phyloP scores from a whole-genome alignment of 2,888 invertebrate genomes.

The Stenichneumon culpator region DNA sequence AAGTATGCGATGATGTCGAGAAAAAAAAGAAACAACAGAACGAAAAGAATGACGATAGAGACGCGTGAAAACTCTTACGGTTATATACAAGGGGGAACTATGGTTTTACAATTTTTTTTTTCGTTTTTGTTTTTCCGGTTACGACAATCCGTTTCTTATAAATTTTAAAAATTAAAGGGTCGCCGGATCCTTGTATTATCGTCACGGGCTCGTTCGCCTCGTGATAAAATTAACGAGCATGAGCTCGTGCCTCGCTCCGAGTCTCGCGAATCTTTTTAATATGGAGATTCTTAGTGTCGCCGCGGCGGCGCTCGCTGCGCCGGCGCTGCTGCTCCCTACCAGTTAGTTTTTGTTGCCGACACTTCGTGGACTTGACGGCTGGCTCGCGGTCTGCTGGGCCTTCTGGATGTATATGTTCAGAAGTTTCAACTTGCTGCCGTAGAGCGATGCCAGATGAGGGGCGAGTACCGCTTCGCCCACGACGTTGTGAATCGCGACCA shows the following conservation, averaged over 20 bases:
- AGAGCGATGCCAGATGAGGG: slow-evolving; percentile 92
- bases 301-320: slow-evolving; percentile 56
- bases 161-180: slow-evolving; percentile 28
- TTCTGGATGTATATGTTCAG: slow-evolving; percentile 92
- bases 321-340: slow-evolving; percentile 75
- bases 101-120: slow-evolving; percentile 27
- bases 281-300: slow-evolving; percentile 82
- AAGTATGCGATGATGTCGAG: slow-evolving; percentile 34
- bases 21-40: slow-evolving; percentile 14
- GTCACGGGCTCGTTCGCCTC: slow-evolving; percentile 79
- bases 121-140: slow-evolving; percentile 29
- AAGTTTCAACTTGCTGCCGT: slow-evolving; percentile 95
- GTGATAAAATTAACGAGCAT: slow-evolving; percentile 81
- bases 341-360: slow-evolving; percentile 82
- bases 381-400: slow-evolving; percentile 86
- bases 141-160: slow-evolving; percentile 16
- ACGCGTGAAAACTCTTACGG: slow-evolving; percentile 51
- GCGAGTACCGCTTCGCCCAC: slow-evolving; percentile 94
- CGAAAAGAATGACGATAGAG: slow-evolving; percentile 28
- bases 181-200: slow-evolving; percentile 51
- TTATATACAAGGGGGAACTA: slow-evolving; percentile 63
- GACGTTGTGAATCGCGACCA: slow-evolving; percentile 96
- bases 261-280: slow-evolving; percentile 81
- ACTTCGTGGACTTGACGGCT: slow-evolving; percentile 85
- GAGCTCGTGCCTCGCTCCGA: slow-evolving; percentile 80